Evolutionary conservation across 53 echinoderm and acorn worm species (phyloP), one percentile per base, ranked within the genome.

Genomic region (Luidia sarsii): DNA sequence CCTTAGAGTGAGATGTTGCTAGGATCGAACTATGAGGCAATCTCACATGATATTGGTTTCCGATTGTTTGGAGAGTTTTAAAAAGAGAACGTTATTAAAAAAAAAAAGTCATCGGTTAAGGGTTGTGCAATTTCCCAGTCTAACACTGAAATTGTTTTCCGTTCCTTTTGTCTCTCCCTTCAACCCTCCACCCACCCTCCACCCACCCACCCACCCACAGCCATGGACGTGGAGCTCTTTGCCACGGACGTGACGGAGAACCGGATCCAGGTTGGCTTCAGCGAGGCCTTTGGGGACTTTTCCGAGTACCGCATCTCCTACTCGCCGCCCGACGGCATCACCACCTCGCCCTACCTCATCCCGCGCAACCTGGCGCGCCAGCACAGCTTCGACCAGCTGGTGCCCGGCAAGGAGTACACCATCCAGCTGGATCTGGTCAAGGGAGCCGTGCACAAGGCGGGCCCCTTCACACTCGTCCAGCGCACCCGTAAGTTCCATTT

Each of bases 241-340:
- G 21, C 73, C 6, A 71, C 60, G 0, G 84, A 84, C 6, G 84
- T 84, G 13, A 73, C 72, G 6, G 84, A 84, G 28, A 50, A 53
- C 20, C 48, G 18, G 20, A 88, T 91, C 57, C 49, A 46, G 11
- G 55, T 91, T 3, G 66, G 57, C 3, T 91, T 88, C 85, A 59
- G 83, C 3, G 86, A 74, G 16, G 86, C 86, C 31, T 75, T 80
- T 10, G 99, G 99, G 10, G 91, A 90, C 67, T 93, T 94, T 67
- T 82, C 91, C 24, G 37, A 70, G 11, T 99, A 99, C 57, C 62
- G 69, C 16, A 59, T 94, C 21, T 60, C 25, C 7, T 87, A 89
- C 67, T 15, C 38, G 33, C 97, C 97, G 1, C 28, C 24, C 7
- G 75, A 87, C 30, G 91, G 87, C 10, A 32, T 64, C 29, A 75